Conservation (phyloP, 2,888 invertebrate species). For the Yponomeuta cagnagella region DNA sequence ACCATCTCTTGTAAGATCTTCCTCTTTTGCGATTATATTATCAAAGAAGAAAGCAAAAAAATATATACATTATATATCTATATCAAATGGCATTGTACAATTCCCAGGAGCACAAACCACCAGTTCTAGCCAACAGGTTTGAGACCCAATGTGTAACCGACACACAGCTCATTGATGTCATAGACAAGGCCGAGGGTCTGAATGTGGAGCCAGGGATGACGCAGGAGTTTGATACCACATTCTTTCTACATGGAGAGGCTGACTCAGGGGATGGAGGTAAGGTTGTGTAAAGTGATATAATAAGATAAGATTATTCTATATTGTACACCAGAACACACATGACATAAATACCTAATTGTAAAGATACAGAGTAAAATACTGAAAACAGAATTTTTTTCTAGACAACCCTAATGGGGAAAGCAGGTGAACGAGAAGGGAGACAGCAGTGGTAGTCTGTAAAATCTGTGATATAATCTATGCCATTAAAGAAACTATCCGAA, state of each 20-base stretch:
- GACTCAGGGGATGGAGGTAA: neutral
- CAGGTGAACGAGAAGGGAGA: too few relatives aligned
- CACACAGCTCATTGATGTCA: slow-evolving; percentile 52
- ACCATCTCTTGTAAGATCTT: too few relatives aligned
- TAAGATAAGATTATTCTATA: neutral
- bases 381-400: neutral
- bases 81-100: too few relatives aligned
- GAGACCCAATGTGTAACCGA: slow-evolving; percentile 57
- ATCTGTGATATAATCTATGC: too few relatives aligned
- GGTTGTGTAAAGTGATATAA: neutral
- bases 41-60: too few relatives aligned
- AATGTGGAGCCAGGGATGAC: slow-evolving; percentile 30
- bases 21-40: too few relatives aligned
- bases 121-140: slow-evolving; percentile 34
- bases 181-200: slow-evolving; percentile 47
- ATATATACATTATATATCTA: neutral
- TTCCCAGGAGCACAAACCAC: slow-evolving; percentile 8
- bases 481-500: too few relatives aligned
- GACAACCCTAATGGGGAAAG: too few relatives aligned
- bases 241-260: slow-evolving; percentile 18
- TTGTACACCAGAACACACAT: too few relatives aligned
- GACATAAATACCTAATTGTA: too few relatives aligned
- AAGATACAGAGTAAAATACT: neutral
- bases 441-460: too few relatives aligned
- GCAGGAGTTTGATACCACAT: slow-evolving; percentile 47